These are phyloP conservation scores for Gortyna flavago DNA, from an alignment of 2,888 invertebrate genomes.

Conservation along the genomic window DNA sequence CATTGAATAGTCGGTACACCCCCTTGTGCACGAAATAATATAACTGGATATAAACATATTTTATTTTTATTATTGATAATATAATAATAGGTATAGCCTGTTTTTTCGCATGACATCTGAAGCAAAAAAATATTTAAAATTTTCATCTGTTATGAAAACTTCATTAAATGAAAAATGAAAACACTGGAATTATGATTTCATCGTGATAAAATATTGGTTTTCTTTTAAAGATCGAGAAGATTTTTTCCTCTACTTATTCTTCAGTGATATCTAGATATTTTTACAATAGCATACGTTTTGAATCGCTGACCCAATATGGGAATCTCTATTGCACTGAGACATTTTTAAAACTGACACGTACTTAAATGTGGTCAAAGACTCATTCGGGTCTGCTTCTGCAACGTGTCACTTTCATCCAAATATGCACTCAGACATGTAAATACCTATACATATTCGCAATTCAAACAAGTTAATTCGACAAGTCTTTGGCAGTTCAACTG, in stretches of 20 bases:
- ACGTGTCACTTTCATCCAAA: constrained; percentile 5
- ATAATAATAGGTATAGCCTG: too few species aligned
- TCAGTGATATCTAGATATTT: not conserved
- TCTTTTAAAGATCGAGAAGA: not conserved
- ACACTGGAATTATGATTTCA: not conserved
- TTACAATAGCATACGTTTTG: not conserved
- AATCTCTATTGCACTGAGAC: not conserved
- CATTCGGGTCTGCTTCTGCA: not conserved
- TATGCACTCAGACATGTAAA: not conserved
- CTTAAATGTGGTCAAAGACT: too few species aligned
- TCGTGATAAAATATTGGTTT: not conserved
- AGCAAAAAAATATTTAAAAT: not conserved
- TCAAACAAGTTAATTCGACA: constrained; percentile 44
- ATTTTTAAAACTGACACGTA: not conserved
- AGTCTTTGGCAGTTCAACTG: constrained; percentile 51
- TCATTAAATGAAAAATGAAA: not conserved
- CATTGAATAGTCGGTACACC: too few species aligned
- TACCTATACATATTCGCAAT: constrained; percentile 30
- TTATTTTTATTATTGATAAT: not conserved
- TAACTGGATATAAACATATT: not conserved
- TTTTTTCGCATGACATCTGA: not conserved
- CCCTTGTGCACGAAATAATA: constrained; percentile 8
- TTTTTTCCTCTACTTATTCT: not conserved
- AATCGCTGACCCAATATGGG: not conserved
- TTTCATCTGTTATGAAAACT: not conserved